Base-by-base conservation (phyloP, 2,113 vertebrate species). In the Arenaria interpres region DNA sequence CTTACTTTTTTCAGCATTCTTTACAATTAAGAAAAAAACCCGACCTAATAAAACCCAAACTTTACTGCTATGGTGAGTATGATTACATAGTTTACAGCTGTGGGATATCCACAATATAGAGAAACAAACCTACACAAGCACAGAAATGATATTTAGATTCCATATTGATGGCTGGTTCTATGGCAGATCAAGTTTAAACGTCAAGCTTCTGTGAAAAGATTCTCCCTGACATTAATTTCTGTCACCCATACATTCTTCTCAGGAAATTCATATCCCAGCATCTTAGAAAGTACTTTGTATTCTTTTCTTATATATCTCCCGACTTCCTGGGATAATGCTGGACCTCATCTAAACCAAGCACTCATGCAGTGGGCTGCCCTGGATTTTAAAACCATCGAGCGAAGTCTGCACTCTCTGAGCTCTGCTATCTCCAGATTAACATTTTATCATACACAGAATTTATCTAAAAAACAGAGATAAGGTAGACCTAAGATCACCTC, bases 121-220 rank as follows among this genome's bases (percentile, higher is more conserved):
- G 43, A 86, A 88, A 66, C 12, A 90, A 79, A 72, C 21, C 23
- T 60, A 88, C 39, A 69, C 4, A 82, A 60, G 53, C 51, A 75
- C 66, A 83, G 50, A 93, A 88, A 35, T 68, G 23, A 88, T 72
- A 85, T 79, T 64, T 83, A 17, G n/a, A 93, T 92, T 93, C 95
- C 72, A 90, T 76, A 86, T 66, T 89, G 86, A 64, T 86, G 53
- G 60, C 50, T 78, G 46, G 8, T 63, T 92, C 51, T 56, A 30
- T 37, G 25, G 39, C 39, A 94, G 53, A 88, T 9, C 32, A 69
- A 18, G 33, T 92, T 90, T 85, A 88, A 92, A 92, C 51, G 39
- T 79, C 86, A 85, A 68, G 62, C 20, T 93, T 64, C 75, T 88
- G n/a, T 39, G 45, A 64, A 83, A 24, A 80, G 39, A 73, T 75